Evolutionary conservation across 2,888 invertebrate species (phyloP).

Genomic region (Epistrophe grossulariae): DNA sequence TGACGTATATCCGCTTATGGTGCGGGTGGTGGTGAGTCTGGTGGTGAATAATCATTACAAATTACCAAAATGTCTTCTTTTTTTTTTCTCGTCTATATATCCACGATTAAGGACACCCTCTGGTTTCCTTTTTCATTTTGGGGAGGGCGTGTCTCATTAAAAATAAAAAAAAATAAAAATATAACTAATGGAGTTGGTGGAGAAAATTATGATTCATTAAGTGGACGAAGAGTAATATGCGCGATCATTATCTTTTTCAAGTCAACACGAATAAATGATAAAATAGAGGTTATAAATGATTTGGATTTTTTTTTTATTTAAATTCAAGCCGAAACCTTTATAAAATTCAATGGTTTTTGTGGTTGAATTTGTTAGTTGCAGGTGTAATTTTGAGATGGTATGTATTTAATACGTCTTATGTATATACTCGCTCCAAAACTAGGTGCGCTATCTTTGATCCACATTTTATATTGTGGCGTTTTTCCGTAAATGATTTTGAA

Average conservation of each 20-base stretch:
- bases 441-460: slow-evolving; percentile 34
- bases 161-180: slow-evolving; percentile 15
- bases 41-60: slow-evolving; percentile 66
- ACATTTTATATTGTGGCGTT: not conserved
- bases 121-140: slow-evolving; percentile 9
- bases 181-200: slow-evolving; percentile 33
- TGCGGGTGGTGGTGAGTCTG: slow-evolving; percentile 27
- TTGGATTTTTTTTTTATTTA: slow-evolving; percentile 9
- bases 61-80: slow-evolving; percentile 45
- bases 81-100: slow-evolving; percentile 11
- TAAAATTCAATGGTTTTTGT: slow-evolving; percentile 18
- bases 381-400: slow-evolving; percentile 52
- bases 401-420: slow-evolving; percentile 36
- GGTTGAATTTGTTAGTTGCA: slow-evolving; percentile 19
- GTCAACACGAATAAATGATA: slow-evolving; percentile 44
- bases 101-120: slow-evolving; percentile 26
- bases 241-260: slow-evolving; percentile 64
- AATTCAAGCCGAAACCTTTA: not conserved
- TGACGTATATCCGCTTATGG: slow-evolving; percentile 60
- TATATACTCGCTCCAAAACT: slow-evolving; percentile 2
- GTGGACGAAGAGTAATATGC: slow-evolving; percentile 67
- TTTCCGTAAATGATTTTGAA: slow-evolving; percentile 35
- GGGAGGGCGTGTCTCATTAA: slow-evolving; percentile 54
- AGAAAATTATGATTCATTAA: slow-evolving; percentile 67
- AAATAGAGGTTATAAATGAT: slow-evolving; percentile 61